Percentiles rank a stretch among this genome's conserved stretches.
Evolutionary conservation across 2,113 vertebrate species (phyloP).

Genomic region (Sminthopsis crassicaudata): DNA sequence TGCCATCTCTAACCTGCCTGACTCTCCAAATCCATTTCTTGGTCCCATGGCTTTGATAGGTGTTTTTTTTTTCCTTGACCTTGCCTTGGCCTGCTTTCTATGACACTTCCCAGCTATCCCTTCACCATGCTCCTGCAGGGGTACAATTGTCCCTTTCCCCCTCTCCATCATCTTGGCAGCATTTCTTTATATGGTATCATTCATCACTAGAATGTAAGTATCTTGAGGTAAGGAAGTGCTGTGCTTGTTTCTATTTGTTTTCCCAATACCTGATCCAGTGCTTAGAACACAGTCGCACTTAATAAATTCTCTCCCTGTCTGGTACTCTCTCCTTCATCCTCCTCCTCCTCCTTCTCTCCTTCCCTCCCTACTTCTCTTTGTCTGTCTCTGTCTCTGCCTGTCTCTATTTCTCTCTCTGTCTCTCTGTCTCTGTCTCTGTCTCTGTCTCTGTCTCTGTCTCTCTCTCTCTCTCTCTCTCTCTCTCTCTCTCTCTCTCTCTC

Average conservation of each 20-base stretch:
- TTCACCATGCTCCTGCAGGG: not conserved
- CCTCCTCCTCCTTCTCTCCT: too few species aligned
- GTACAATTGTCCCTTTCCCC: not conserved
- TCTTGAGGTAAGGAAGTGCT: not conserved
- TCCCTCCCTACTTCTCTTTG: not conserved
- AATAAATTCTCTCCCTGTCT: not conserved
- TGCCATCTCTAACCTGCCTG: not conserved
- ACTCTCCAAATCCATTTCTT: not conserved
- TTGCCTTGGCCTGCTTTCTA: not conserved
- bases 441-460: too few species aligned
- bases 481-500: too few species aligned
- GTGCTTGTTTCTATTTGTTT: not conserved
- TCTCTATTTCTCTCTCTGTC: not conserved
- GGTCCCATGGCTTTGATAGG: not conserved
- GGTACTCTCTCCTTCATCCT: not conserved
- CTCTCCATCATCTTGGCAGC: not conserved
- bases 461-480: too few species aligned
- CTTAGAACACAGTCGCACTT: not conserved
- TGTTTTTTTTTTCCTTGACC: not conserved
- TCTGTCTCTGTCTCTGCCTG: not conserved
- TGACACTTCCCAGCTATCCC: not conserved
- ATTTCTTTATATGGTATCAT: not conserved
- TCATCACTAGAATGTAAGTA: not conserved
- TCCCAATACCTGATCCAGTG: not conserved
- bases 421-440: too few species aligned